Base-by-base conservation (phyloP, 2,888 invertebrate genomes). In the Plutella xylostella region DNA sequence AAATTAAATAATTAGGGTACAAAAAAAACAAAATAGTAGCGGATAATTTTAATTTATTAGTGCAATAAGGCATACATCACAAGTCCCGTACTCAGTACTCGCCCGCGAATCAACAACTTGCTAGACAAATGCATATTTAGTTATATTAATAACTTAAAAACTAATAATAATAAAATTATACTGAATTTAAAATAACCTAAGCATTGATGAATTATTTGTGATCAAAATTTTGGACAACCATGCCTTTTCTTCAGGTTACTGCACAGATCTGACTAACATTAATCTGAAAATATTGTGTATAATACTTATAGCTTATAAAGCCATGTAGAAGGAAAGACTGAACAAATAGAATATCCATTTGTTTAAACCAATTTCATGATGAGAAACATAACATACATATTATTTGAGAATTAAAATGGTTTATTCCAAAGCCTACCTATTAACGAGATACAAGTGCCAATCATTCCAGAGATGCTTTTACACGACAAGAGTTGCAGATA, bases 31-130 rank as follows among this genome's bases (percentile, higher is more conserved):
- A 28, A 12, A 28, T 17, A 25, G 22, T 17, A 39, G 39, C 25
- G 22, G 14, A 39, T 34, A 3, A 28, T 28, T 28, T 37, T 39
- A 33, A 42, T 42, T 42, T 42, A 42, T 42, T 42, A 42, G 42
- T 42, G 42, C 42, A 42, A 42, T 42, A 42, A 42, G 42, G 34
- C 42, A 42, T 30, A 31, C 31, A 42, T 15, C 34, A 33, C 33
- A 20, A 14, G 12, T 11, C 11, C 28, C 4, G 28, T 3, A 19
- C 25, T n/a, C 33, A 18, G 21, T n/a, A 21, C 33, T 21, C 15
- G 3, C 14, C 28, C 21, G 15, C n/a, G n/a, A n/a, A n/a, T n/a
- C 19, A 20, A 20, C 19, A 7, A 18, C 9, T 19, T n/a, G 21
- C n/a, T 30, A 18, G 31, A 20, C 41, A 41, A 41, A 41, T 41